Percentiles rank a stretch among this genome's conserved stretches.
Evolutionary conservation across 2,113 vertebrate species (phyloP).

Genomic region (Poeciliopsis retropinna): DNA sequence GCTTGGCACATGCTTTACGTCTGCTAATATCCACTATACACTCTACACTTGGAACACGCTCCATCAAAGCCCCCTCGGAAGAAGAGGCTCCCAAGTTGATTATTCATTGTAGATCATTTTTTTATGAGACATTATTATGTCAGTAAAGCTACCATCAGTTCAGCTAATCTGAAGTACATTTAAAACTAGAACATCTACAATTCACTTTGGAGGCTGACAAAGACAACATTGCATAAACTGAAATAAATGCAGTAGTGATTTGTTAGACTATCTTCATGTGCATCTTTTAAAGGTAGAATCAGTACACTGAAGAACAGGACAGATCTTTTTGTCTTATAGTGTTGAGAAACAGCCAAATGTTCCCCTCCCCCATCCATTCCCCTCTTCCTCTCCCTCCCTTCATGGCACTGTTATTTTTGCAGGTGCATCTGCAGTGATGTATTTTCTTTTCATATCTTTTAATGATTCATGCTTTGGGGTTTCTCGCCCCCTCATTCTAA

Average conservation of each 20-base stretch:
- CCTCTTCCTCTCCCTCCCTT: conserved; percentile 27
- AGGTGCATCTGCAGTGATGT: conserved; percentile 77
- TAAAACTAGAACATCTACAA: not conserved
- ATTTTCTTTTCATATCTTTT: conserved; percentile 74
- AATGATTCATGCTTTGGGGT: conserved; percentile 78
- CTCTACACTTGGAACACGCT: not conserved
- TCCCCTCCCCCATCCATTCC: conserved; percentile 33
- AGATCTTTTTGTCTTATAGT: conserved; percentile 41
- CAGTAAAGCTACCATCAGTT: not conserved
- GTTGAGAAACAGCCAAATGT: conserved; percentile 26
- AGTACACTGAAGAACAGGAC: conserved; percentile 28
- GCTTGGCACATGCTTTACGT: conserved; percentile 2
- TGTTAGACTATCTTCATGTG: not conserved
- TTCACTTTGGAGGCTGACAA: not conserved
- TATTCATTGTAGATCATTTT: conserved; percentile 5
- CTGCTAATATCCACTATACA: not conserved
- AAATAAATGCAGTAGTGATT: conserved; percentile 8
- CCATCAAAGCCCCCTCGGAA: not conserved
- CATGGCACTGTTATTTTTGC: conserved; percentile 63
- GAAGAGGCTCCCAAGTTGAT: conserved; percentile 4
- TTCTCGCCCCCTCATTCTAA: conserved; percentile 66
- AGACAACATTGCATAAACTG: not conserved
- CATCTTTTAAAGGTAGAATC: conserved; percentile 30
- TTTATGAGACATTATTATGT: not conserved
- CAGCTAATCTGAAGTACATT: not conserved